Evolutionary conservation across 2,797 vertebrate species (phyloP).

Genomic region (Micrastur ruficollis): DNA sequence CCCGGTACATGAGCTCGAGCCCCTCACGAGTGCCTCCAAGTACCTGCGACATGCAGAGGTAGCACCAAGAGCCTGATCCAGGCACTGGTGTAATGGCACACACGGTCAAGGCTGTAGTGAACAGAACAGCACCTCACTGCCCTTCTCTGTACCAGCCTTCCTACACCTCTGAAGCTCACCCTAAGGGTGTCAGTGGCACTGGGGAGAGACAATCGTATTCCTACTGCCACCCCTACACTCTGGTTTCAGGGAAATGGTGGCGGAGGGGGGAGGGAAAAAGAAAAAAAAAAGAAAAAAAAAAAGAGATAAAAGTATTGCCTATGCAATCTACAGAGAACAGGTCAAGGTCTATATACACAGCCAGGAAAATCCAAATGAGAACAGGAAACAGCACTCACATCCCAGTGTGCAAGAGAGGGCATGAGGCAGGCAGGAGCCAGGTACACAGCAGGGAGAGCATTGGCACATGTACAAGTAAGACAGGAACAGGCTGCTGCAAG

Average conservation of each 20-base stretch:
- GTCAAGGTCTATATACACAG: not conserved
- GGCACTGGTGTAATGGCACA: not conserved
- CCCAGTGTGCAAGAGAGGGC: not conserved
- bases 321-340: not conserved
- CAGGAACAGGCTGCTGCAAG: not conserved
- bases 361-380: not conserved
- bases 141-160: not conserved
- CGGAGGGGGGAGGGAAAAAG: not conserved
- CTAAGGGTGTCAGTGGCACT: not conserved
- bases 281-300: not conserved
- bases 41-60: fast-evolving
- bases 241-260: not conserved
- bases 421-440: not conserved
- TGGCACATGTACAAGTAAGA: not conserved
- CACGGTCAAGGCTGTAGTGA: not conserved
- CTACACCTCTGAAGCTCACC: not conserved
- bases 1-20: not conserved
- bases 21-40: not conserved
- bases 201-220: not conserved
- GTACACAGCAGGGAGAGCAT: not conserved
- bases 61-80: not conserved
- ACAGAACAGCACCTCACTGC: not conserved
- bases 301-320: not conserved
- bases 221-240: not conserved
- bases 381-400: not conserved